phyloP scores from a whole-genome alignment of 2,888 invertebrate genomes.

The Blera fallax region DNA sequence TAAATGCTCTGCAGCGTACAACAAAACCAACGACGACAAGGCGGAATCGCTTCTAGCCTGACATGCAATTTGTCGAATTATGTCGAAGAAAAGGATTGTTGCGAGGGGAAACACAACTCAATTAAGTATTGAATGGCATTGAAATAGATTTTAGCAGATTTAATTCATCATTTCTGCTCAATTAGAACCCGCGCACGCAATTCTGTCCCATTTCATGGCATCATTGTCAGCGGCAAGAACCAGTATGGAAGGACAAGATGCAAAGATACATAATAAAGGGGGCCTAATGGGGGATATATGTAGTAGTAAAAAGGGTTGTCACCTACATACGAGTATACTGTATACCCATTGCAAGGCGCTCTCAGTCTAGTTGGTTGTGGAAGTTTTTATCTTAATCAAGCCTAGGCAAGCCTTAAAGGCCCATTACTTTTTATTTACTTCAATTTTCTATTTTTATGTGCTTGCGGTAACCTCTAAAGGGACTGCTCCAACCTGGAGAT shows the following conservation, averaged over 20 bases:
- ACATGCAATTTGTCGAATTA: conserved; percentile 71
- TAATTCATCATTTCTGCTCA: conserved; percentile 56
- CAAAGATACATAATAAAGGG: conserved; percentile 40
- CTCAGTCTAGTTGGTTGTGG: no score
- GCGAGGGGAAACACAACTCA: conserved; percentile 52
- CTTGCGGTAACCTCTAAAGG: conserved; percentile 50
- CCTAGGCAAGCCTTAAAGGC: conserved; percentile 59
- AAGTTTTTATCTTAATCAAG: conserved; percentile 64
- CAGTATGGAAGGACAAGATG: not conserved
- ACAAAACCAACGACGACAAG: conserved; percentile 2
- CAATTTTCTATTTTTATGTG: conserved; percentile 66
- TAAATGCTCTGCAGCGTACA: conserved; percentile 1
- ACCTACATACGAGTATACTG: no score
- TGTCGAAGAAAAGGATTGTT: conserved; percentile 61
- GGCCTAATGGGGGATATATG: conserved; percentile 35
- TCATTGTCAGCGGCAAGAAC: conserved; percentile 1
- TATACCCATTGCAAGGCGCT: no score
- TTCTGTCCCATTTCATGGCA: not conserved
- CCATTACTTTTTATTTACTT: conserved; percentile 67
- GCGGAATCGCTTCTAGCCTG: conserved; percentile 57
- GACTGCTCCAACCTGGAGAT: not conserved
- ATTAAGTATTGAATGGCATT: conserved; percentile 67
- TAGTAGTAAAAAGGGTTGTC: conserved; percentile 61
- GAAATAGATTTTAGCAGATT: conserved; percentile 50
- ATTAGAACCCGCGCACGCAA: conserved; percentile 28